These are phyloP conservation scores for Anolis carolinensis DNA, from an alignment of 2,113 vertebrate species.

Conservation along the genomic window DNA sequence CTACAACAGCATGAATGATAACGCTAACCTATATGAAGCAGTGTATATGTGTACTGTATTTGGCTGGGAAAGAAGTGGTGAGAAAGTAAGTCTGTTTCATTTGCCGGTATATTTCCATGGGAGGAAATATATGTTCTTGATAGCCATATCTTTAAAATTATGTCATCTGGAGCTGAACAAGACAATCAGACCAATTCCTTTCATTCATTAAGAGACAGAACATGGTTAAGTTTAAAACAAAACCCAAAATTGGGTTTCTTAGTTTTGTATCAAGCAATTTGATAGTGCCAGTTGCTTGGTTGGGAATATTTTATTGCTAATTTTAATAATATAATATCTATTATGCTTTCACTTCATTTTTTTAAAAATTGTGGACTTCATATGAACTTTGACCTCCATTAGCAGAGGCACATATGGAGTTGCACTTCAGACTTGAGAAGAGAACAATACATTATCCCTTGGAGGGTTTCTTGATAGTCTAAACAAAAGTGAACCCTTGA, in stretches of 20 bases:
- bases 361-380: constrained; percentile 51
- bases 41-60: neutral
- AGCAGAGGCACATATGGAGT: constrained; percentile 42
- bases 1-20: neutral
- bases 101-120: constrained; percentile 4
- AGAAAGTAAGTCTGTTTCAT: neutral
- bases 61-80: neutral
- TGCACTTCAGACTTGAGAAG: constrained; percentile 24
- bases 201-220: constrained; percentile 60
- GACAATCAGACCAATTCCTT: constrained; percentile 60
- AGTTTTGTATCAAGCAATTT: constrained; percentile 45
- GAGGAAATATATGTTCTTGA: neutral
- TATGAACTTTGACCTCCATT: constrained; percentile 70
- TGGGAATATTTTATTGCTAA: neutral
- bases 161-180: constrained; percentile 28
- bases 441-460: constrained; percentile 35
- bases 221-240: constrained; percentile 14
- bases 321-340: neutral
- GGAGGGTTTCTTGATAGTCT: constrained; percentile 34
- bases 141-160: constrained; percentile 13
- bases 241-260: constrained; percentile 64
- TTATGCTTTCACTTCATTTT: constrained; percentile 52
- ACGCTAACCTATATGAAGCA: neutral
- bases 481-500: constrained; percentile 13
- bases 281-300: neutral